Conservation (phyloP, 37 sponge, comb jelly and placozoan species). For the Geodia barretti region DNA sequence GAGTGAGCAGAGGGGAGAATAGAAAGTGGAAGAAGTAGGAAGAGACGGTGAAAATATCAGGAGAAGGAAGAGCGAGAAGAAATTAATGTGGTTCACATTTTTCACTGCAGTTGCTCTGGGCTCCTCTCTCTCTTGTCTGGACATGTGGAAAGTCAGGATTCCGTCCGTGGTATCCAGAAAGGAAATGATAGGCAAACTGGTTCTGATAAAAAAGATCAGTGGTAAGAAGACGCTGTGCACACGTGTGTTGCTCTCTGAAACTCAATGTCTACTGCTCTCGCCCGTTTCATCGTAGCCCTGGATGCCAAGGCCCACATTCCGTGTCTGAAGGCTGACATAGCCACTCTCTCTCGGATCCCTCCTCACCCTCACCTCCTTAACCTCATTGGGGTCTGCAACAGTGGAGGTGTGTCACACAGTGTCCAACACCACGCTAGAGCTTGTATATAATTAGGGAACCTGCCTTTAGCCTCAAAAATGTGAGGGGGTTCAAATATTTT, state of each 20-base stretch:
- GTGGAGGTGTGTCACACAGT: background rate
- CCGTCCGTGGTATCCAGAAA: background rate
- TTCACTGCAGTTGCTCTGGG: background rate
- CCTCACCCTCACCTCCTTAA: conserved; percentile 9
- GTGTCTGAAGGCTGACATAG: conserved; percentile 6
- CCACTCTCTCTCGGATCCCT: conserved; percentile 9
- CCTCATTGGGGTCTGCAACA: background rate
- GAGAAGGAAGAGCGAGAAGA: too few species aligned
- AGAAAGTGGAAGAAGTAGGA: too few species aligned
- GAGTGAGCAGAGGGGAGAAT: too few species aligned
- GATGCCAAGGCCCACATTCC: background rate
- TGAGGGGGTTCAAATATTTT: too few species aligned
- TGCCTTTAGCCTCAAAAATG: too few species aligned
- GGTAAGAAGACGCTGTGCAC: background rate
- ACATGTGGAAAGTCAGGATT: background rate
- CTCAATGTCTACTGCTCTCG: background rate
- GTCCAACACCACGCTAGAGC: too few species aligned
- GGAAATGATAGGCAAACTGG: background rate
- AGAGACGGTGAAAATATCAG: too few species aligned
- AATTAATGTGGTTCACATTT: too few species aligned
- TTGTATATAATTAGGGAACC: too few species aligned
- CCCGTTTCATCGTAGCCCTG: background rate
- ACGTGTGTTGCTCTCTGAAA: background rate
- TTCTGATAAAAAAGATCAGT: background rate
- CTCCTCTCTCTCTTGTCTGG: background rate